Evolutionary conservation across 2,113 vertebrate species (phyloP), one percentile per base, ranked within the genome.

Genomic region (Glaucidium brasilianum): DNA sequence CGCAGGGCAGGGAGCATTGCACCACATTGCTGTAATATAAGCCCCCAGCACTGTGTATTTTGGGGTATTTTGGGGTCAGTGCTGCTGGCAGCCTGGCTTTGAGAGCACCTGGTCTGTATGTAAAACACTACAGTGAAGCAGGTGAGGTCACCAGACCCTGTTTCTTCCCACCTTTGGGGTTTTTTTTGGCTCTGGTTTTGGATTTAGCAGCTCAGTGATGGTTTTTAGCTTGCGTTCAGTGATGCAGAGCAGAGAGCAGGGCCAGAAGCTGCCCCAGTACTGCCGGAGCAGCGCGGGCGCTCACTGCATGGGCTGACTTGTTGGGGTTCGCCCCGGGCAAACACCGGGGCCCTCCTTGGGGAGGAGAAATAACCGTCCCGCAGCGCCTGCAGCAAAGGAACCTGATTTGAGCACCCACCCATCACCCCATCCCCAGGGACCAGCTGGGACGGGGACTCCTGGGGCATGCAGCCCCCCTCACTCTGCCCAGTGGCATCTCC

Each of bases 391-490:
- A 63, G n/a, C 1, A 4, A 50, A 20, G 60, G 67, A 77, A 47
- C 62, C 64, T 19, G 55, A 55, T 34, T 47, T 13, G 83, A 71
- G 50, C 86, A 32, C 68, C 82, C 77, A 67, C n/a, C 58, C 68
- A 7, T 21, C 35, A 5, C 17, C 68, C 74, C 13, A 2, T 11
- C 56, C 66, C 16, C 2, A 6, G 45, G 20, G 3, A 52, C 27
- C 50, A 32, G 21, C 30, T 43, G 56, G 22, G 56, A 47, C 0
- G 5, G 60, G 29, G 5, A 45, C 32, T 53, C 14, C 45, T 0
- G 4, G 43, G 52, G 13, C 56, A 26, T 0, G 0, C 5, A 4
- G 25, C 3, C 15, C 14, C 17, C 22, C 15, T 2, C 1, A 1
- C 29, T 19, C 27, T 13, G 14, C 63, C 81, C 32, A 1, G 32